phyloP scores from a whole-genome alignment of 2,888 invertebrate genomes.

The Ommatoiulus sabulosus region DNA sequence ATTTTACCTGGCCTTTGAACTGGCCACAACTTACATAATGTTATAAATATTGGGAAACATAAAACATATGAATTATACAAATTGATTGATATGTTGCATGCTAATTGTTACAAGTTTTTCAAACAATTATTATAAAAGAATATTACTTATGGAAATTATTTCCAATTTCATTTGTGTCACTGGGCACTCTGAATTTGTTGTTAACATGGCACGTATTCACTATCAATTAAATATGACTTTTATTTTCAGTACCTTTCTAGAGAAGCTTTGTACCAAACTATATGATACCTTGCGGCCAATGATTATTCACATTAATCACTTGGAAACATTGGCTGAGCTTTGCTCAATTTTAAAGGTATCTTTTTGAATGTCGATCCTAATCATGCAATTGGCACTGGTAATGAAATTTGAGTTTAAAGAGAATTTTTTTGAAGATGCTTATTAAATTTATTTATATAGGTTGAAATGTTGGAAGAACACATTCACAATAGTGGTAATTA shows the following conservation, averaged over 20 bases:
- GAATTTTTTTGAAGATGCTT: not conserved
- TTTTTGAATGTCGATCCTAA: not conserved
- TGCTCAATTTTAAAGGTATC: conserved; percentile 88
- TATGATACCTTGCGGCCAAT: conserved; percentile 94
- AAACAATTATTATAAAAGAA: too few species aligned
- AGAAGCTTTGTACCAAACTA: conserved; percentile 84
- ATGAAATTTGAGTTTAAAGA: not conserved
- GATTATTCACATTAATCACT: conserved; percentile 95
- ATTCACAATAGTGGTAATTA: conserved; percentile 82
- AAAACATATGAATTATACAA: too few species aligned
- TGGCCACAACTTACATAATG: too few species aligned
- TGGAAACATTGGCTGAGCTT: conserved; percentile 96
- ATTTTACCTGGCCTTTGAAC: too few species aligned
- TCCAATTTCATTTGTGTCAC: too few species aligned
- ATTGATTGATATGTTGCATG: too few species aligned
- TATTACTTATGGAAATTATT: too few species aligned
- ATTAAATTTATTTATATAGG: conserved; percentile 62
- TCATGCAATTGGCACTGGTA: too few species aligned
- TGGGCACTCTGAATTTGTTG: too few species aligned
- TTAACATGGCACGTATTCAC: not conserved
- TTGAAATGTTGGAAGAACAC: conserved; percentile 89
- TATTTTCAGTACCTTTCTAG: conserved; percentile 75
- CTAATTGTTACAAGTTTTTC: too few species aligned
- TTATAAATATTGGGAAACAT: too few species aligned
- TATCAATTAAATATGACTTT: conserved; percentile 50